Conservation (phyloP, 2,113 vertebrate genomes). For the Ranitomeya imitator region DNA sequence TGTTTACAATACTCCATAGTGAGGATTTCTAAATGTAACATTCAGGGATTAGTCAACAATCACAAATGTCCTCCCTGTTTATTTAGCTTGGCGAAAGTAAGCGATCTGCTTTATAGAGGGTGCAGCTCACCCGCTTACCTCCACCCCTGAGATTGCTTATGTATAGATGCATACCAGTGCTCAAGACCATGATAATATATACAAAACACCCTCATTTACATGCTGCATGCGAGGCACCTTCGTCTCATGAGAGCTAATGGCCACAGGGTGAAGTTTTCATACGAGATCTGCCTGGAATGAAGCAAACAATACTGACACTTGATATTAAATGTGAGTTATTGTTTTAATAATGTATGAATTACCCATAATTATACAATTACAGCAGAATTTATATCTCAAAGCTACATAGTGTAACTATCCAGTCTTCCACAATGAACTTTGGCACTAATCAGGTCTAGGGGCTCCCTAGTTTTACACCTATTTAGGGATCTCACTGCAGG, state of each 20-base stretch:
- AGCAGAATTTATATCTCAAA: background rate
- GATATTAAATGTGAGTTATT: conserved; percentile 19
- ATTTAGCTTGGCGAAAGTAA: conserved; percentile 45
- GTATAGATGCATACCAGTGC: background rate
- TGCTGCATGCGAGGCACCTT: background rate
- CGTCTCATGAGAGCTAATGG: background rate
- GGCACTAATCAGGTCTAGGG: too few relatives aligned
- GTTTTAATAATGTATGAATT: background rate
- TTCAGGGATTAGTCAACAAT: conserved; percentile 39
- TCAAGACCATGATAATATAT: conserved; percentile 2
- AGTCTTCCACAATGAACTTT: too few relatives aligned
- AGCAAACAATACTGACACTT: conserved; percentile 20
- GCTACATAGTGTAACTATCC: background rate
- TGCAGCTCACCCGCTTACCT: background rate
- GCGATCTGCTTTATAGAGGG: background rate
- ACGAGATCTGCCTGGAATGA: conserved; percentile 17
- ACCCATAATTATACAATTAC: background rate
- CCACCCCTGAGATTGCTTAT: conserved; percentile 21
- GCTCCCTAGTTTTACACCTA: too few relatives aligned
- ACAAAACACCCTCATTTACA: conserved; percentile 38
- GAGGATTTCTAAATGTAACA: background rate
- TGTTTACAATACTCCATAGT: conserved; percentile 11
- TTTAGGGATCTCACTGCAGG: too few relatives aligned
- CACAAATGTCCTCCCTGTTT: conserved; percentile 32
- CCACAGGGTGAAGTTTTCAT: conserved; percentile 29